Percentiles rank a stretch among this genome's conserved stretches.
Evolutionary conservation across 2,888 invertebrate genomes (phyloP).

Genomic region (Sinotaia quadrata): DNA sequence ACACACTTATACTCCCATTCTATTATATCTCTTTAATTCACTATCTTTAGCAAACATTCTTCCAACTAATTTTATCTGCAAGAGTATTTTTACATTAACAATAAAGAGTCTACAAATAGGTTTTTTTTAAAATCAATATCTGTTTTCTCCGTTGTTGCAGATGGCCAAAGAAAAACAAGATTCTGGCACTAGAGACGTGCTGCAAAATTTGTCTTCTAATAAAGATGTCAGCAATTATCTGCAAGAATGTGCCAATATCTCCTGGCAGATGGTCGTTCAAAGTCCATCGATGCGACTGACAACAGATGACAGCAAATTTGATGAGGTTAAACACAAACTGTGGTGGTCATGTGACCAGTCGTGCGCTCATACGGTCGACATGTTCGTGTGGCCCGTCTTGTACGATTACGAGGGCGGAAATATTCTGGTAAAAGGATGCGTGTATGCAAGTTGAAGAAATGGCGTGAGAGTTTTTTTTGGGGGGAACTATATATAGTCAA

Average conservation of each 20-base stretch:
- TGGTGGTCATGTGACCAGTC: slow-evolving; percentile 66
- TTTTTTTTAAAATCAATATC: too few species aligned
- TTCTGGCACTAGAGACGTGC: slow-evolving; percentile 30
- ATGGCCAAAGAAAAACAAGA: slow-evolving; percentile 37
- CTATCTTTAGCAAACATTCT: too few species aligned
- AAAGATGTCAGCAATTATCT: slow-evolving; percentile 49
- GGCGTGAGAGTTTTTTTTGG: neutral
- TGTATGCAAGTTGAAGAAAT: slow-evolving; percentile 51
- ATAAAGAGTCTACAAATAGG: too few species aligned
- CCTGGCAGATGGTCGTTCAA: slow-evolving; percentile 67
- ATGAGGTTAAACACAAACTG: slow-evolving; percentile 58
- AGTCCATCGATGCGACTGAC: slow-evolving; percentile 58
- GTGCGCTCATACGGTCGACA: slow-evolving; percentile 50
- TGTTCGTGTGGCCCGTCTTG: slow-evolving; percentile 64
- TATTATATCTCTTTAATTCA: too few species aligned
- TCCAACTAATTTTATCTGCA: too few species aligned
- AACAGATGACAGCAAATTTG: slow-evolving; percentile 47
- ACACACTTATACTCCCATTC: too few species aligned
- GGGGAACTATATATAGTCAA: neutral
- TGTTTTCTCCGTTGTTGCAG: too few species aligned
- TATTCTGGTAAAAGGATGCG: slow-evolving; percentile 63
- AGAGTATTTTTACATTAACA: too few species aligned
- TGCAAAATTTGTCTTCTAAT: slow-evolving; percentile 35
- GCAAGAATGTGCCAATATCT: slow-evolving; percentile 50
- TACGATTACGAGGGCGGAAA: slow-evolving; percentile 61